Conservation (phyloP, 30 jellyfish, hydroid and myxozoan genomes). For the Chrysaora quinquecirrha region DNA sequence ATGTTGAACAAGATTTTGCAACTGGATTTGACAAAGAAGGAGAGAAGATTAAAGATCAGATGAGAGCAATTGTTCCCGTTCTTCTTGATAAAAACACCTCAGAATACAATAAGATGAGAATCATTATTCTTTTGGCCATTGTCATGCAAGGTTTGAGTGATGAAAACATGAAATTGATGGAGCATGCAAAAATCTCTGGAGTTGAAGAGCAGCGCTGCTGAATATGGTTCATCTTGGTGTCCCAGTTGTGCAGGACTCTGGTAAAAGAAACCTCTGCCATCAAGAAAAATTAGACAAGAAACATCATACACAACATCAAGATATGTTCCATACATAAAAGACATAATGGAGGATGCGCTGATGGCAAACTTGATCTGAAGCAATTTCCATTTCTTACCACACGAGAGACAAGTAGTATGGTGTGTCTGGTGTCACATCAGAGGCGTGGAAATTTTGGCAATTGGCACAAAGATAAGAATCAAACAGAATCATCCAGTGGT, state of each 20-base stretch:
- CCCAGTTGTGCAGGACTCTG: conserved; percentile 84
- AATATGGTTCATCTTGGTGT: conserved; percentile 85
- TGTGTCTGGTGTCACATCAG: conserved; percentile 84
- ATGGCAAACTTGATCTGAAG: conserved; percentile 78
- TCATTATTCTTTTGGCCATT: conserved; percentile 81
- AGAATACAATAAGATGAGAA: conserved; percentile 85
- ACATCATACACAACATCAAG: conserved; percentile 79
- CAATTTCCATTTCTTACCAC: conserved; percentile 72
- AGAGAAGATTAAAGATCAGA: conserved; percentile 87
- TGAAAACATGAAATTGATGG: conserved; percentile 93
- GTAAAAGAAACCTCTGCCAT: conserved; percentile 74
- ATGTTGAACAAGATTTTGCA: conserved; percentile 97
- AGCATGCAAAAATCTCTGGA: conserved; percentile 92
- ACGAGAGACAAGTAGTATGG: conserved; percentile 74
- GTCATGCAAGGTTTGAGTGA: conserved; percentile 93
- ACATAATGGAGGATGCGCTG: conserved; percentile 96
- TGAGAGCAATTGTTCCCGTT: conserved; percentile 91
- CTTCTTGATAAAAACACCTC: conserved; percentile 77
- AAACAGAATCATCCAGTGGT: conserved; percentile 78
- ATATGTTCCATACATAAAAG: conserved; percentile 91
- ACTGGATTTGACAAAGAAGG: conserved; percentile 96
- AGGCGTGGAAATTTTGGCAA: conserved; percentile 93
- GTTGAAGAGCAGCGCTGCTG: conserved; percentile 67
- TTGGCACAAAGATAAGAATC: conserved; percentile 95
- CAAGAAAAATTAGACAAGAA: conserved; percentile 77